These are phyloP conservation scores for Echinarachnius parma DNA, from an alignment of 53 echinoderm and acorn worm genomes.

Conservation along the genomic window DNA sequence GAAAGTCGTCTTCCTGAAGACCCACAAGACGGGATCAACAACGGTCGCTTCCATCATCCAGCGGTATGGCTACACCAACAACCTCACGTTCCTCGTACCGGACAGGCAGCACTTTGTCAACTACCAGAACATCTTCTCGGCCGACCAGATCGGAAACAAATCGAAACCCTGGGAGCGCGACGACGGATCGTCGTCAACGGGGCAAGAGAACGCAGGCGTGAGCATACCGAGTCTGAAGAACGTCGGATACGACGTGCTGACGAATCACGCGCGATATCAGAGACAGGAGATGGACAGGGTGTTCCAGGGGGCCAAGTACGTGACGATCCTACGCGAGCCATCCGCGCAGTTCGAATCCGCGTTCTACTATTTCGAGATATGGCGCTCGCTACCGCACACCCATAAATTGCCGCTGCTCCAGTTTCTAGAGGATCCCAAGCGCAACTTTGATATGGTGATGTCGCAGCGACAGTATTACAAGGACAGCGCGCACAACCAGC, in stretches of 20 bases:
- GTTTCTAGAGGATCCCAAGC: constrained; percentile 24
- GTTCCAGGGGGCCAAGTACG: constrained; percentile 54
- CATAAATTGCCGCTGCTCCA: constrained; percentile 37
- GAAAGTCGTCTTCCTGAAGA: constrained; percentile 62
- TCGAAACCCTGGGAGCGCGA: neutral
- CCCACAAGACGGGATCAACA: constrained; percentile 58
- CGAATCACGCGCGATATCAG: constrained; percentile 63
- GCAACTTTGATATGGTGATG: constrained; percentile 8
- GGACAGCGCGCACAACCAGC: constrained; percentile 45
- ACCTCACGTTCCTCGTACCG: constrained; percentile 52
- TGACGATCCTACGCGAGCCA: constrained; percentile 75
- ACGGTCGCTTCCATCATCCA: constrained; percentile 55
- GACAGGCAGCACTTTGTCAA: constrained; percentile 10
- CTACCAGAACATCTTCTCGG: constrained; percentile 20
- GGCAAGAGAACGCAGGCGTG: too few species aligned
- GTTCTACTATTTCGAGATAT: constrained; percentile 62
- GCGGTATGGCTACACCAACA: constrained; percentile 51
- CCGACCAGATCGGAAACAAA: neutral
- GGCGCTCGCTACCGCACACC: neutral
- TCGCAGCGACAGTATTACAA: constrained; percentile 33
- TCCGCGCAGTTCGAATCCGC: constrained; percentile 65
- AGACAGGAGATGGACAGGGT: constrained; percentile 53
- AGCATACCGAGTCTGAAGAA: constrained; percentile 13
- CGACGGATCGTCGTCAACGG: neutral
- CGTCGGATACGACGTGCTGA: constrained; percentile 57